Evolutionary conservation across 2,113 vertebrate genomes (phyloP).

Genomic region (Upupa epops): DNA sequence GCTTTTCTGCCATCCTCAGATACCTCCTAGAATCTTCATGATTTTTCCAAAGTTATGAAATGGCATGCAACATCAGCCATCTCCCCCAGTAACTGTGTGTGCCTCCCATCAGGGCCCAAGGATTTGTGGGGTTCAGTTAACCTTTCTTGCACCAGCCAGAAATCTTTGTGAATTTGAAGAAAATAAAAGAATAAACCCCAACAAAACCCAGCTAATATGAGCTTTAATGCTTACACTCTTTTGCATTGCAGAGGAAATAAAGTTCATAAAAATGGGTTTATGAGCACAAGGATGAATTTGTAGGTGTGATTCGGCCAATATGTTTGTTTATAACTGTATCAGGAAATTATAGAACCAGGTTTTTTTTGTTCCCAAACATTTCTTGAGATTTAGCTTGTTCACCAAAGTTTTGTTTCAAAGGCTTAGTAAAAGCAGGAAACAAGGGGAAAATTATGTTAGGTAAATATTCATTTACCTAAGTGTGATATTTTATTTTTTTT

Average conservation of each 20-base stretch:
- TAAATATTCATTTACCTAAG: neutral
- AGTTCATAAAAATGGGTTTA: neutral
- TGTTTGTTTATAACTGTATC: rapidly evolving
- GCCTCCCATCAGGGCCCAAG: too few relatives aligned
- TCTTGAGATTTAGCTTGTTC: neutral
- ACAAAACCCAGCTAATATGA: neutral
- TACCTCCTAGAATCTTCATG: too few relatives aligned
- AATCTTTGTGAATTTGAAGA: rapidly evolving
- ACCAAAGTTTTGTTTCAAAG: neutral
- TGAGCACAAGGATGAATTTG: neutral
- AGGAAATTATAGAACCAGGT: neutral
- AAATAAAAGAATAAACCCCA: too few relatives aligned
- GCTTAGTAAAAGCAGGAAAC: neutral
- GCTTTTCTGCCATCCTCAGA: too few relatives aligned
- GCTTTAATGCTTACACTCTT: neutral
- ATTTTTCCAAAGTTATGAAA: too few relatives aligned
- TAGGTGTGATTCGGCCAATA: neutral
- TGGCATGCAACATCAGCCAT: too few relatives aligned
- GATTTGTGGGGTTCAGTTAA: too few relatives aligned
- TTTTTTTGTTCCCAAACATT: neutral
- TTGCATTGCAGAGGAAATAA: neutral
- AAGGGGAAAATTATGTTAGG: too few relatives aligned
- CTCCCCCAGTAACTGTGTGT: too few relatives aligned
- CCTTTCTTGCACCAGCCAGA: neutral
- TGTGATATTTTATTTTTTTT: neutral